These are phyloP conservation scores for Nomada fucata DNA, from an alignment of 2,888 invertebrate genomes.

Conservation along the genomic window DNA sequence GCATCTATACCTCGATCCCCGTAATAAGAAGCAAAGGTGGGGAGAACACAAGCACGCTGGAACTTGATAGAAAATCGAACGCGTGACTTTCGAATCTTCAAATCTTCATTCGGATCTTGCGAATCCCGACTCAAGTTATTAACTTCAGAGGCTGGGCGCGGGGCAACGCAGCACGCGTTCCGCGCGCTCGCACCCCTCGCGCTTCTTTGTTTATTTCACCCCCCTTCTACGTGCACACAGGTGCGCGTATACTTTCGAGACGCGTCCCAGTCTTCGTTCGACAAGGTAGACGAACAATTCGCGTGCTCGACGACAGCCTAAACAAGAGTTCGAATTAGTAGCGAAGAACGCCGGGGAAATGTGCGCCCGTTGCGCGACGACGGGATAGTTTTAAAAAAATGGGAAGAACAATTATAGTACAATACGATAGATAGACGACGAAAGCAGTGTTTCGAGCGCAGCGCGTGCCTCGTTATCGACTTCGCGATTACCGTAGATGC, in stretches of 20 bases:
- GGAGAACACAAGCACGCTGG: background rate
- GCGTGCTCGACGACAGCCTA: conserved; percentile 53
- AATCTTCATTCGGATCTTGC: background rate
- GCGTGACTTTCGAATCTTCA: too few relatives aligned
- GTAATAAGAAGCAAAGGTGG: background rate
- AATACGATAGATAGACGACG: conserved; percentile 55
- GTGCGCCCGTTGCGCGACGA: conserved; percentile 34
- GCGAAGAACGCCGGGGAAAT: conserved; percentile 34
- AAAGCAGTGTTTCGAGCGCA: conserved; percentile 60
- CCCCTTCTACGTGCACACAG: background rate
- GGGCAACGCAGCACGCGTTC: conserved; percentile 20
- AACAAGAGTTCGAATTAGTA: conserved; percentile 46
- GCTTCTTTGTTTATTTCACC: conserved; percentile 35
- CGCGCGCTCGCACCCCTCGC: conserved; percentile 14
- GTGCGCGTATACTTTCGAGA: conserved; percentile 9
- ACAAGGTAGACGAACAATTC: conserved; percentile 15
- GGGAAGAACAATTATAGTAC: conserved; percentile 49
- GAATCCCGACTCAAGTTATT: background rate
- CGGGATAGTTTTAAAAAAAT: conserved; percentile 54
- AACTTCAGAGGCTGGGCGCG: background rate
- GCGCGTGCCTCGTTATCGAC: conserved; percentile 62
- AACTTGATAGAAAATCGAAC: background rate
- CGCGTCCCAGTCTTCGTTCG: conserved; percentile 16
- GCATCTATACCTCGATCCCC: background rate
- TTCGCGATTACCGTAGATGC: conserved; percentile 59